Evolutionary conservation across 30 jellyfish, hydroid and myxozoan genomes (phyloP).

Genomic region (Morbakka virulenta): DNA sequence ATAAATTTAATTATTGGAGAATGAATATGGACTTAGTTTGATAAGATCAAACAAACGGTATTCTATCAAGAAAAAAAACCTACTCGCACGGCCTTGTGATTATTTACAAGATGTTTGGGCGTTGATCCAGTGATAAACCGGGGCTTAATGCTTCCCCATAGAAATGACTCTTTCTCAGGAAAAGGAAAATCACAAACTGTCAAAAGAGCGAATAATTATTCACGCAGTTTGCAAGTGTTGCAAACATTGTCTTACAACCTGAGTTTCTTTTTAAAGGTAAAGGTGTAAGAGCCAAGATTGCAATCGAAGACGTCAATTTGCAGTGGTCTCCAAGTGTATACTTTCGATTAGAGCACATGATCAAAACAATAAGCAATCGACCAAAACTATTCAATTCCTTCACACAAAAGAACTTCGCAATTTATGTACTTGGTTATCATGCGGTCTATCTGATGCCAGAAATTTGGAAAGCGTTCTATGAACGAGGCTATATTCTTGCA

Average conservation of each 20-base stretch:
- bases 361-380: constrained; percentile 21
- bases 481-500: constrained; percentile 59
- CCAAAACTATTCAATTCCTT: constrained; percentile 51
- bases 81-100: constrained; percentile 34
- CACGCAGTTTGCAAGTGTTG: neutral
- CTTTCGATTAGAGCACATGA: no score
- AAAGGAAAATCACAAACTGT: constrained; percentile 47
- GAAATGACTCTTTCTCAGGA: constrained; percentile 55
- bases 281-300: constrained; percentile 29
- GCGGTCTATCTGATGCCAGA: no score
- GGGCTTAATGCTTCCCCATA: constrained; percentile 61
- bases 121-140: constrained; percentile 78
- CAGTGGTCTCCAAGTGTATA: constrained; percentile 73
- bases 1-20: constrained; percentile 52
- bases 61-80: no score
- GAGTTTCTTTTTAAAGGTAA: constrained; percentile 63
- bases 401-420: constrained; percentile 46
- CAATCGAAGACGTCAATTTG: constrained; percentile 27
- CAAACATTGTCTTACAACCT: no score
- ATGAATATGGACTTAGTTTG: constrained; percentile 59
- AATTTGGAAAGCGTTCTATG: constrained; percentile 36
- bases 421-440: constrained; percentile 43
- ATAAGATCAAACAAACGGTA: no score
- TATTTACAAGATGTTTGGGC: constrained; percentile 55
- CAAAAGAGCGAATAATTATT: constrained; percentile 35